These are phyloP conservation scores for Embidobia sp. DNA, from an alignment of 2,888 invertebrate genomes.

Conservation along the genomic window DNA sequence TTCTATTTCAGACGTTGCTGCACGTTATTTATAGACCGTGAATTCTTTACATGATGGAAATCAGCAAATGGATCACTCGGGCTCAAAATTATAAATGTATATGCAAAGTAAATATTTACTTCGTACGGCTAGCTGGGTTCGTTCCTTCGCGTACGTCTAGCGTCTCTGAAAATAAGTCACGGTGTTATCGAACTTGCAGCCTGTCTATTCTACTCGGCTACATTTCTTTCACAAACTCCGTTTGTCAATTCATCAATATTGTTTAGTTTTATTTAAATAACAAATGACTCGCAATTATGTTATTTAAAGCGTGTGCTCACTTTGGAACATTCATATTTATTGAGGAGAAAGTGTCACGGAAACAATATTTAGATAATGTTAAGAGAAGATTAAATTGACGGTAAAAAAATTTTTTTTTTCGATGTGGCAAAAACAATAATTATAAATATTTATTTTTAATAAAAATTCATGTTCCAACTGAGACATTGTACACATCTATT, in stretches of 20 bases:
- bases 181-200: neutral
- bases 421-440: too few relatives aligned
- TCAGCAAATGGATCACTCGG: too few relatives aligned
- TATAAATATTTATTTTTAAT: too few relatives aligned
- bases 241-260: conserved; percentile 1
- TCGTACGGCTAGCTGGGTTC: neutral
- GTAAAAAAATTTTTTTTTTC: neutral
- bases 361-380: neutral
- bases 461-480: too few relatives aligned
- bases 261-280: conserved; percentile 13
- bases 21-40: too few relatives aligned
- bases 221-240: neutral
- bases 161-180: neutral
- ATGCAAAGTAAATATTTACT: conserved; percentile 3
- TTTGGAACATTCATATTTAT: conserved; percentile 18
- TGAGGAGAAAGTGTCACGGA: conserved; percentile 24
- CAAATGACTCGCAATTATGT: conserved; percentile 5
- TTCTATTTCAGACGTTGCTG: too few relatives aligned
- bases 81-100: neutral
- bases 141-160: neutral
- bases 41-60: too few relatives aligned
- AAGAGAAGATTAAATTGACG: neutral
- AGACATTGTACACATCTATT: too few relatives aligned
- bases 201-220: neutral
- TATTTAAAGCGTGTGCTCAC: conserved; percentile 1